These are phyloP conservation scores for Chunga burmeisteri DNA, from an alignment of 2,113 vertebrate species.

Conservation along the genomic window DNA sequence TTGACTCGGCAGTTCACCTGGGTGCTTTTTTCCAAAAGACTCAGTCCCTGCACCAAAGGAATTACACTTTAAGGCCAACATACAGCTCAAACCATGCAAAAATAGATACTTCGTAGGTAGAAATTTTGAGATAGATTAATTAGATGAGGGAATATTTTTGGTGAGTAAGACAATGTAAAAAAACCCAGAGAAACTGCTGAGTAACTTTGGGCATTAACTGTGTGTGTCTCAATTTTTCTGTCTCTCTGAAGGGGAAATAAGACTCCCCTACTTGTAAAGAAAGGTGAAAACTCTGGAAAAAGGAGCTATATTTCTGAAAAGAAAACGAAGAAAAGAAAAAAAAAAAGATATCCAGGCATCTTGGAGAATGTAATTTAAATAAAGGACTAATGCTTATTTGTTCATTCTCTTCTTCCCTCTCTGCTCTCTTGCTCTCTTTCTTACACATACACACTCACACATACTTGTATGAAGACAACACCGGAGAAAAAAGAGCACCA, in stretches of 20 bases:
- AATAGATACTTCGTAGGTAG: neutral
- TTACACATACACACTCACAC: neutral
- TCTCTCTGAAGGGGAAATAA: neutral
- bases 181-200: neutral
- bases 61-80: neutral
- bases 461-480: neutral
- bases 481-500: neutral
- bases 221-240: neutral
- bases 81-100: neutral
- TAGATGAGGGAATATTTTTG: neutral
- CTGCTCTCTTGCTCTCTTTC: neutral
- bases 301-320: neutral
- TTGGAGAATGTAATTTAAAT: neutral
- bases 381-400: neutral
- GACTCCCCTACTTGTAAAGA: neutral
- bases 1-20: neutral
- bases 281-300: neutral
- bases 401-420: neutral
- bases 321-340: neutral
- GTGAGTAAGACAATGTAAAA: neutral
- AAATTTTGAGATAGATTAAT: neutral
- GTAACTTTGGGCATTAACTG: neutral
- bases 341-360: neutral
- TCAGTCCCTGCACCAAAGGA: neutral
- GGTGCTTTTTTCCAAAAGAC: neutral